Evolutionary conservation across 2,113 vertebrate species (phyloP).

Genomic region (Hypanus sabinus): DNA sequence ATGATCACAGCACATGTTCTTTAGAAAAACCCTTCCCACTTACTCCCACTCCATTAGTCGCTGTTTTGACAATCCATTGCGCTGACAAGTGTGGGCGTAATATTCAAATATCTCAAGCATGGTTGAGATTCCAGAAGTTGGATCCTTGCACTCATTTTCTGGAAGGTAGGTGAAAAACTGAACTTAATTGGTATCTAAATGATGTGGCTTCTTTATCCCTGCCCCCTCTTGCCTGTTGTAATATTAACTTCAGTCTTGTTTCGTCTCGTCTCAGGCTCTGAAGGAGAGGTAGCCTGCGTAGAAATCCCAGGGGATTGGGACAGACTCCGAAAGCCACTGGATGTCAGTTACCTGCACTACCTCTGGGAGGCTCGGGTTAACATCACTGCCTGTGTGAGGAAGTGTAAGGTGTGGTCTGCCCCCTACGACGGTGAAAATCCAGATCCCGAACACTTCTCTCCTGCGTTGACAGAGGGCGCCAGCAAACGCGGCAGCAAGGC

Average conservation of each 20-base stretch:
- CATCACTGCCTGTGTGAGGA: slow-evolving; percentile 70
- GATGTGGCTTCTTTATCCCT: neutral
- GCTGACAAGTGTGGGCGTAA: neutral
- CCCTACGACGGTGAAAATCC: slow-evolving; percentile 81
- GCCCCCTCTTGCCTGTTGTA: too few species aligned
- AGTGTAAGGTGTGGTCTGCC: slow-evolving; percentile 84
- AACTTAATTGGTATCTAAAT: neutral
- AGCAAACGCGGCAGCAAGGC: slow-evolving; percentile 42
- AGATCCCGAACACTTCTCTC: slow-evolving; percentile 68
- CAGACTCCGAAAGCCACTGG: slow-evolving; percentile 69
- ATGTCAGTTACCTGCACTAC: slow-evolving; percentile 92
- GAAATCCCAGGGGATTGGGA: slow-evolving; percentile 47
- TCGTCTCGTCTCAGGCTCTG: slow-evolving; percentile 51
- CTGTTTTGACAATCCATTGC: neutral
- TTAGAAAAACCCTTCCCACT: too few species aligned
- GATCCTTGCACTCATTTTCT: neutral
- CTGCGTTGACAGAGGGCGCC: slow-evolving; percentile 58
- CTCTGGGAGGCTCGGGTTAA: slow-evolving; percentile 75
- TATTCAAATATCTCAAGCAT: neutral
- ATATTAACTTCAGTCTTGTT: neutral
- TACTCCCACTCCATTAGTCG: neutral
- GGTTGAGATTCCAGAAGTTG: neutral
- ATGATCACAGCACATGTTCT: neutral
- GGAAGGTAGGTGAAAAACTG: neutral
- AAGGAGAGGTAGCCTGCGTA: slow-evolving; percentile 38